phyloP scores from a whole-genome alignment of 2,113 vertebrate species.

The Pipra filicauda region DNA sequence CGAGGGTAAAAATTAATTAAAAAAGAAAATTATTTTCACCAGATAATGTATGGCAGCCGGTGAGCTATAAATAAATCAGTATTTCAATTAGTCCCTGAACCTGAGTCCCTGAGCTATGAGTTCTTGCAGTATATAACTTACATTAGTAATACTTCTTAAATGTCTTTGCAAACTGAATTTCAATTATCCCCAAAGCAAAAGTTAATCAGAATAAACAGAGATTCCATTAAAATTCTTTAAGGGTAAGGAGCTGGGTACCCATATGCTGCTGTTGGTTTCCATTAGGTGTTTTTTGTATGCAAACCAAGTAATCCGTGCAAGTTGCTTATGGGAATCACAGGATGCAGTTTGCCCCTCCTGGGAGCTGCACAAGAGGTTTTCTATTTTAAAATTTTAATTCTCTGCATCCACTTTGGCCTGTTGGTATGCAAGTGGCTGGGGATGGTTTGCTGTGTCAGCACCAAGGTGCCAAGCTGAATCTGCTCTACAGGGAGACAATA shows the following conservation, averaged over 20 bases:
- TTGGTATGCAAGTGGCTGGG: neutral
- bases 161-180: neutral
- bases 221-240: neutral
- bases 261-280: neutral
- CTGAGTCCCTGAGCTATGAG: neutral
- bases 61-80: neutral
- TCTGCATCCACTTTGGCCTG: neutral
- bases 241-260: neutral
- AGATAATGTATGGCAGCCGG: neutral
- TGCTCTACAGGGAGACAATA: neutral
- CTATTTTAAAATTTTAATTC: neutral
- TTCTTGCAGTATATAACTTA: neutral
- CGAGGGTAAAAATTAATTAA: neutral
- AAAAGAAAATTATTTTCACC: neutral
- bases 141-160: neutral
- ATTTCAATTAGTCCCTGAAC: neutral
- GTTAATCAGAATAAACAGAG: neutral
- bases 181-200: neutral
- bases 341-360: neutral
- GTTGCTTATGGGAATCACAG: rapidly evolving
- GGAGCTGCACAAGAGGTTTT: neutral
- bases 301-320: neutral
- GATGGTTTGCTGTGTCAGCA: slow-evolving; percentile 1
- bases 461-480: neutral
- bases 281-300: neutral